phyloP scores from a whole-genome alignment of 2,888 invertebrate genomes.

The Drosophila gaucha region DNA sequence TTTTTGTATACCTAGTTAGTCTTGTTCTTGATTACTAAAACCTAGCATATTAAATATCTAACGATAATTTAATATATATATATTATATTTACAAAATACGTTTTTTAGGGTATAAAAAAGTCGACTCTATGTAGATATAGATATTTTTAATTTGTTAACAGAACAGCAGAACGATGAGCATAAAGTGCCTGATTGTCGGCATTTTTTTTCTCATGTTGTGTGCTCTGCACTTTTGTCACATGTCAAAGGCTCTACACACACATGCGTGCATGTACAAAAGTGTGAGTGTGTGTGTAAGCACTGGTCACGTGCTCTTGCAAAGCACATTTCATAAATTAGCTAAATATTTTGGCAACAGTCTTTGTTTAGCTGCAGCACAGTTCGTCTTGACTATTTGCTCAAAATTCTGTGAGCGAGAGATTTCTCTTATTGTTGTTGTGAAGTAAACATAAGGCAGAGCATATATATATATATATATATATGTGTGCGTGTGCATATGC shows the following conservation, averaged over 20 bases:
- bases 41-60: too few species aligned
- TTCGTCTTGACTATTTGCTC: slow-evolving; percentile 52
- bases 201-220: slow-evolving; percentile 51
- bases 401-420: slow-evolving; percentile 37
- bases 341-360: slow-evolving; percentile 66
- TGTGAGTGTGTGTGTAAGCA: not conserved
- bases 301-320: slow-evolving; percentile 25
- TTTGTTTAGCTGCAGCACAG: not conserved
- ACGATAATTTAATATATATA: too few species aligned
- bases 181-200: slow-evolving; percentile 26
- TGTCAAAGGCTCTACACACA: slow-evolving; percentile 31
- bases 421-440: slow-evolving; percentile 25
- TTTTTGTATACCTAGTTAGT: too few species aligned
- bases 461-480: not conserved
- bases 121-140: not conserved
- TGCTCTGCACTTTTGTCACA: slow-evolving; percentile 48
- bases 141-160: slow-evolving; percentile 2
- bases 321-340: slow-evolving; percentile 69
- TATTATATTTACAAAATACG: too few species aligned
- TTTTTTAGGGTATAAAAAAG: not conserved
- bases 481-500: not conserved
- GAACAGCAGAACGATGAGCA: slow-evolving; percentile 7
- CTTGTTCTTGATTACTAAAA: too few species aligned
- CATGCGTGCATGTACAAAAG: not conserved
- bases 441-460: slow-evolving; percentile 43